These are phyloP conservation scores for Alligator mississippiensis DNA, from an alignment of 2,113 vertebrate species.

Conservation along the genomic window DNA sequence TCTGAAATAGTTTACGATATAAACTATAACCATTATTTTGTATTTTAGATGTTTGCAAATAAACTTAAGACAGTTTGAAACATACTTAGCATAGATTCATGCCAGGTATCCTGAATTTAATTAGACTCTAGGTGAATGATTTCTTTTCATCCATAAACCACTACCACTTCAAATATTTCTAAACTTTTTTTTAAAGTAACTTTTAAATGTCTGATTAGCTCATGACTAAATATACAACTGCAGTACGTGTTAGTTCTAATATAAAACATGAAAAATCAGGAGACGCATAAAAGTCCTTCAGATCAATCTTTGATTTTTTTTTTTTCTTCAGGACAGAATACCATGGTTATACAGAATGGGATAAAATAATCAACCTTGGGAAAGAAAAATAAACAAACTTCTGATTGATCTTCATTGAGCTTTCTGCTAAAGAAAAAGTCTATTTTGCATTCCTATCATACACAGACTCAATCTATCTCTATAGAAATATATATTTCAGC, in stretches of 20 bases:
- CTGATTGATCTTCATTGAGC: too few species aligned
- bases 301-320: neutral
- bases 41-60: neutral
- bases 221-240: neutral
- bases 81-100: neutral
- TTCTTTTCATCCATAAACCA: neutral
- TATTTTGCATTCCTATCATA: too few species aligned
- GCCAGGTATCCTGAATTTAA: neutral
- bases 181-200: neutral
- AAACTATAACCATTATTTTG: neutral
- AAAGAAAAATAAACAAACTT: too few species aligned
- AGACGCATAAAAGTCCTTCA: neutral
- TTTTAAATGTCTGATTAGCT: neutral
- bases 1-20: neutral
- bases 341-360: too few species aligned
- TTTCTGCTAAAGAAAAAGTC: too few species aligned
- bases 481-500: too few species aligned
- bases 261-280: neutral
- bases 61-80: neutral
- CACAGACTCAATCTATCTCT: too few species aligned
- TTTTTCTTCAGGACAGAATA: neutral
- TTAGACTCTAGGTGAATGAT: neutral
- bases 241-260: neutral
- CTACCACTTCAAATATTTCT: neutral
- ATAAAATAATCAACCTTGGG: too few species aligned